Base-by-base conservation (phyloP, 2,888 invertebrate species). In the Alviniconcha strummeri region DNA sequence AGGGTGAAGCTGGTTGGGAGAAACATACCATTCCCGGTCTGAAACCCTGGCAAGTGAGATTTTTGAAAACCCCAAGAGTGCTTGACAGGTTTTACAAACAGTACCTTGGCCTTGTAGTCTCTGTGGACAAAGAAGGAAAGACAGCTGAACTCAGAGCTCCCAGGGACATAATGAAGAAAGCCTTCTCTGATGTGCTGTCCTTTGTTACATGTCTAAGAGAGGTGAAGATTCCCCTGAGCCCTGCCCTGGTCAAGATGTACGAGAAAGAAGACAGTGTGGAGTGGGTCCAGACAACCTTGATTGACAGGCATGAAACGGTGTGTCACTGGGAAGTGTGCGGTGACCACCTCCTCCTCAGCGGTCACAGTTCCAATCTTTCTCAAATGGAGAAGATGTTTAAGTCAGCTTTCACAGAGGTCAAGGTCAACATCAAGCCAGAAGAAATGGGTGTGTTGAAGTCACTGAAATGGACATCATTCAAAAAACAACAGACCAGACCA, bases 301-400 rank as follows among this genome's bases (percentile, higher is more conserved):
- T 77, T 9, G 76, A 77, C 57, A n/a, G n/a, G 36, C 54, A 57
- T n/a, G 19, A 77, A 4, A 1, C 0, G 19, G 13, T 54, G 19
- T 77, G 57, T n/a, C 57, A 77, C 57, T 77, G 76, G 76, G 76
- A 77, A 77, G 9, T 77, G 15, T 57, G 57, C 57, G 76, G 57
- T 19, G 19, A 77, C 19, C 56, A n/a, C 19, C 8, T 77, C 17
- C 57, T 77, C 11, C n/a, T 77, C 76, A 56, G 76, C 57, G 56
- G 9, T 77, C 76, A 77, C 9, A 77, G 54, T 17, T 77, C 57
- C 11, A 19, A 17, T 11, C 57, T 77, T 19, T 9, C 9, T 4
- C 76, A 57, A 19, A 57, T 77, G 19, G 57, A 77, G 19, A 56
- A 57, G 11, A 4, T 77, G 76, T 77, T 77, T 19, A 77, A 36